phyloP scores from a whole-genome alignment of 2,888 invertebrate species.

The Alsophila aescularia region DNA sequence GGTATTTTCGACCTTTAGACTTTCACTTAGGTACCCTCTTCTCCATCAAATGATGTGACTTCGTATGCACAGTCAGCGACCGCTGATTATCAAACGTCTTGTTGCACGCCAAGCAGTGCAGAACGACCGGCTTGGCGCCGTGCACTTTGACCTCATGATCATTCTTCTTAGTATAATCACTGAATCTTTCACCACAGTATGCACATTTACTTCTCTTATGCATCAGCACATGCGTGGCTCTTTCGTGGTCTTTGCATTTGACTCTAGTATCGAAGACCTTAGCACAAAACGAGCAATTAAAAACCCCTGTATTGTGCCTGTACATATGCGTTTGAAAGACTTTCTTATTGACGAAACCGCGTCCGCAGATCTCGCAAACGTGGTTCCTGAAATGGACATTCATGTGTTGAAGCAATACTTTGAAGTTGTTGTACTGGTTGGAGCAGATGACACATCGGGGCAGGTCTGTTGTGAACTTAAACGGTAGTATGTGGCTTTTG shows the following conservation, averaged over 20 bases:
- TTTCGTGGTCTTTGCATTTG: slow-evolving; percentile 53
- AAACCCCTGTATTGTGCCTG: slow-evolving; percentile 61
- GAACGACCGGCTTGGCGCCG: slow-evolving; percentile 63
- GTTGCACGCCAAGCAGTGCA: slow-evolving; percentile 75
- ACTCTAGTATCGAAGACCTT: slow-evolving; percentile 57
- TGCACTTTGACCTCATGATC: slow-evolving; percentile 65
- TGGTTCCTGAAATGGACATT: slow-evolving; percentile 68
- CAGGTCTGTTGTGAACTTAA: slow-evolving; percentile 47
- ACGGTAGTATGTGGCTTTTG: slow-evolving; percentile 56
- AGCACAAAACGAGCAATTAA: slow-evolving; percentile 49
- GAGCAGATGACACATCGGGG: slow-evolving; percentile 48
- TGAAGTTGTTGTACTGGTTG: slow-evolving; percentile 52
- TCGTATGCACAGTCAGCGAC: slow-evolving; percentile 73
- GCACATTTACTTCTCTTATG: slow-evolving; percentile 59
- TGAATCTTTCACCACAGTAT: slow-evolving; percentile 65
- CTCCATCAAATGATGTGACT: slow-evolving; percentile 62
- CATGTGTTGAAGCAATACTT: slow-evolving; percentile 63
- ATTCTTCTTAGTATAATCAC: slow-evolving; percentile 67
- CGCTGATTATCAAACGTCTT: slow-evolving; percentile 77
- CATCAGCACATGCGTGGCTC: slow-evolving; percentile 49
- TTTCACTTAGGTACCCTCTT: slow-evolving; percentile 34
- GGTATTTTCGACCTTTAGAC: not conserved
- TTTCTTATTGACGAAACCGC: slow-evolving; percentile 67
- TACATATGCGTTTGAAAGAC: slow-evolving; percentile 54
- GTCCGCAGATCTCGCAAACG: slow-evolving; percentile 76